phyloP scores from a whole-genome alignment of 2,113 vertebrate genomes.

The Psittacus erithacus region DNA sequence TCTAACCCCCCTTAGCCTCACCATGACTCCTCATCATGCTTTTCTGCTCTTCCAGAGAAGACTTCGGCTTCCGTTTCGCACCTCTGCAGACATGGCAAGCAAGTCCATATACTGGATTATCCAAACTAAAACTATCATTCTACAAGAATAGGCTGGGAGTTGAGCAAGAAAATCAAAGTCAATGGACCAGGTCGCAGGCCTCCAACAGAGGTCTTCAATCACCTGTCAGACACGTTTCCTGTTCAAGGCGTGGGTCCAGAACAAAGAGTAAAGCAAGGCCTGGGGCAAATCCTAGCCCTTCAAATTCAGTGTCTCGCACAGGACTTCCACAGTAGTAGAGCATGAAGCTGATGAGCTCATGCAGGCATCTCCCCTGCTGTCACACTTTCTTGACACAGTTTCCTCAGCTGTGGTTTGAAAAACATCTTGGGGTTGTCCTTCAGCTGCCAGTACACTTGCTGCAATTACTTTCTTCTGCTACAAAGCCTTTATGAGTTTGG shows the following conservation, averaged over 20 bases:
- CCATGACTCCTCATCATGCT: background rate
- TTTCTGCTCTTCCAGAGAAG: background rate
- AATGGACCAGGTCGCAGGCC: background rate
- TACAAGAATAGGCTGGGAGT: background rate
- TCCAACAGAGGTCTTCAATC: background rate
- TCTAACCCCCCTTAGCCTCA: background rate
- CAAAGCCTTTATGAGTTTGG: background rate
- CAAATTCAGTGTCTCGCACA: background rate
- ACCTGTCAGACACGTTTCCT: background rate
- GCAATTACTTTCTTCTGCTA: conserved; percentile 33
- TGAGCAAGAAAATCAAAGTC: background rate
- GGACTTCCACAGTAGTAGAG: background rate
- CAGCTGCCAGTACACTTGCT: background rate
- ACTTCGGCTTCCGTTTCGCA: background rate
- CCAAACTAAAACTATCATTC: background rate
- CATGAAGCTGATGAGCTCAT: background rate
- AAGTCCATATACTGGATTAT: background rate
- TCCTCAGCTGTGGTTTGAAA: conserved; percentile 5
- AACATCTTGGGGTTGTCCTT: background rate
- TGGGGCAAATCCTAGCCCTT: background rate
- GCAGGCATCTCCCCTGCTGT: background rate
- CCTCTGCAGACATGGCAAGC: background rate
- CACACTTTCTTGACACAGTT: background rate
- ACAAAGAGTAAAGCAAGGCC: background rate
- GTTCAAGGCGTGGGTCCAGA: background rate